A percentile compares a stretch with the other conserved stretches of the same genome.
phyloP scores from a whole-genome alignment of 2,797 vertebrate species.

The Alexandromys oeconomus region DNA sequence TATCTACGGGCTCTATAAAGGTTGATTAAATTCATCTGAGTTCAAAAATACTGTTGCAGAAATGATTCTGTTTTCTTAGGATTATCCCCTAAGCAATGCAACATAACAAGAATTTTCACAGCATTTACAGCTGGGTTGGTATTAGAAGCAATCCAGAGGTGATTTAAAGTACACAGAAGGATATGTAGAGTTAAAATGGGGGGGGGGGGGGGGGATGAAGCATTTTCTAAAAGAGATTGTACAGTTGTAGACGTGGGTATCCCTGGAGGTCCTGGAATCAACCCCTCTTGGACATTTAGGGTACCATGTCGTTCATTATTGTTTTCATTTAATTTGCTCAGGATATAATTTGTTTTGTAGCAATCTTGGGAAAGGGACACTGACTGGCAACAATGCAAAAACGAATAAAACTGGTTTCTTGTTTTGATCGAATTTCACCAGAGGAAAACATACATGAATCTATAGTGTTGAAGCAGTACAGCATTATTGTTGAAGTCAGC shows the following conservation, averaged over 20 bases:
- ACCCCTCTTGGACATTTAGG: not conserved
- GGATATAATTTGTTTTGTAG: not conserved
- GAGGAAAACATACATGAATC: not conserved
- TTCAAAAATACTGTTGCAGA: not conserved
- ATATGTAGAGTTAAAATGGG: not conserved
- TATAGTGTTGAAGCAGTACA: not conserved
- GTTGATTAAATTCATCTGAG: not conserved
- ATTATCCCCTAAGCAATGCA: not conserved
- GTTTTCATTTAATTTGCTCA: conserved; percentile 15
- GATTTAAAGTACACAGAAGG: not conserved
- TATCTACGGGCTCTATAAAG: not conserved
- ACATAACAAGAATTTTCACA: not conserved
- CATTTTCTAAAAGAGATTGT: not conserved
- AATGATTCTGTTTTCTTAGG: not conserved
- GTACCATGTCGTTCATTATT: not conserved
- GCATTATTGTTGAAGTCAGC: not conserved
- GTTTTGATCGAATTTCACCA: not conserved
- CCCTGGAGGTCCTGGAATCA: not conserved
- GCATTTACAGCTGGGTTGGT: not conserved
- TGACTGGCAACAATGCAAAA: not conserved
- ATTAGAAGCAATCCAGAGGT: not conserved
- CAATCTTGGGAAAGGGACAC: not conserved
- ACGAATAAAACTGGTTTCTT: not conserved
- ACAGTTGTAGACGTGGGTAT: not conserved
- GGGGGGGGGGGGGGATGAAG: too few species aligned